Conservation (phyloP, 2,797 vertebrate species). For the Pipistrellus pygmaeus region DNA sequence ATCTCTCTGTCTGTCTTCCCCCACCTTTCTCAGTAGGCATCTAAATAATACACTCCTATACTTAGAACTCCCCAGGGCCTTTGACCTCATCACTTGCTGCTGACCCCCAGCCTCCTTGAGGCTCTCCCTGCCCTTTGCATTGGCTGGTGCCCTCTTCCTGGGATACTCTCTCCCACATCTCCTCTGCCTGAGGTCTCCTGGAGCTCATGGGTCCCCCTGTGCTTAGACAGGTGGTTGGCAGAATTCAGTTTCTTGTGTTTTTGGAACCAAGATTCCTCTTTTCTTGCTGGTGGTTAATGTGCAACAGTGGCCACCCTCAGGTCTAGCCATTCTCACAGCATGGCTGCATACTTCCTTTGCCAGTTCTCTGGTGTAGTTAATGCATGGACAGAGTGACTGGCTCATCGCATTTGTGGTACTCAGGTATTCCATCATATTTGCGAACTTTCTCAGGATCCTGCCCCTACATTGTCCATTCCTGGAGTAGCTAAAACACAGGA, state of each 20-base stretch:
- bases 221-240: not conserved
- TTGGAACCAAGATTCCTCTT: not conserved
- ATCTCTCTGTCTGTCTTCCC: not conserved
- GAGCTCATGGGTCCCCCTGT: not conserved
- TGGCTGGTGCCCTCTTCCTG: not conserved
- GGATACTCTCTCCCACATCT: not conserved
- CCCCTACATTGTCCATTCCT: not conserved
- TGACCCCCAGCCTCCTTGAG: not conserved
- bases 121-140: not conserved
- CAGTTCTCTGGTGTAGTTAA: not conserved
- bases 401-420: not conserved
- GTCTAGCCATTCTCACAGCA: not conserved
- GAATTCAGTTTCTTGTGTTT: not conserved
- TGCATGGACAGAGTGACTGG: not conserved
- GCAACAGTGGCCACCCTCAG: not conserved
- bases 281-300: not conserved
- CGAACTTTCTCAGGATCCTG: not conserved
- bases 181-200: not conserved
- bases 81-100: not conserved
- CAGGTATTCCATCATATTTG: not conserved
- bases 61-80: not conserved
- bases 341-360: not conserved
- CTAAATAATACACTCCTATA: no score
- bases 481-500: not conserved
- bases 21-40: not conserved